Evolutionary conservation across 2,113 vertebrate genomes (phyloP), one percentile per base, ranked within the genome.

Genomic region (Cheilinus undulatus): DNA sequence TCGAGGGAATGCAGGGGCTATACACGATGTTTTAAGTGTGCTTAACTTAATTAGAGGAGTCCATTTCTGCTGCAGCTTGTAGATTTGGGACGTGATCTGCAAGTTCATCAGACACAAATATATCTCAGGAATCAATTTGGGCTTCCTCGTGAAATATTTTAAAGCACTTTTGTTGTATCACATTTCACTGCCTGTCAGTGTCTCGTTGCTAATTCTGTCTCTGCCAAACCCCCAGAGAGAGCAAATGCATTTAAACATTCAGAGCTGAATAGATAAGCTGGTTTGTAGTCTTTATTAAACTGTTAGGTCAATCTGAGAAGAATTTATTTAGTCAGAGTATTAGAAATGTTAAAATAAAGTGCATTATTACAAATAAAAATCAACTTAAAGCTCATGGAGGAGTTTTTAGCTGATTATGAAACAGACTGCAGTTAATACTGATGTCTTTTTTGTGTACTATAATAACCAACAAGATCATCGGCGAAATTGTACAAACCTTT

Each of bases 21-120:
- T 20, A 62, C 40, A 26, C 46, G 19, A 42, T 46, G 61, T 51
- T 73, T 69, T 67, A 76, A 73, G 68, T 43, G 51, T 48, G 51
- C 40, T 56, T 67, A 57, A 86, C 73, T 81, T 75, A 68, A 80
- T 87, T 73, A 80, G 51, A 26, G 57, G 69, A 48, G n/a, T 48
- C 56, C 23, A 49, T 43, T 62, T 83, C 46, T 57, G 59, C 38
- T 80, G 57, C 24, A 70, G 45, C 45, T 62, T 5, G 27, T 34
- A 19, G 1, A 63, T 62, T 59, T 34, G 5, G n/a, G 40, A 76
- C 17, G 20, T 51, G 49, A 68, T 60, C 49, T 71, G 60, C 36
- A 57, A 11, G 69, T 67, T 80, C 8, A 49, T 78, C 23, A 36
- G 17, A 23, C 32, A 7, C 26, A 28, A 26, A 57, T n/a, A 42